A percentile compares a stretch with the other conserved stretches of the same genome.
Evolutionary conservation across 2,113 vertebrate genomes (phyloP).

Genomic region (Haemorhous mexicanus): DNA sequence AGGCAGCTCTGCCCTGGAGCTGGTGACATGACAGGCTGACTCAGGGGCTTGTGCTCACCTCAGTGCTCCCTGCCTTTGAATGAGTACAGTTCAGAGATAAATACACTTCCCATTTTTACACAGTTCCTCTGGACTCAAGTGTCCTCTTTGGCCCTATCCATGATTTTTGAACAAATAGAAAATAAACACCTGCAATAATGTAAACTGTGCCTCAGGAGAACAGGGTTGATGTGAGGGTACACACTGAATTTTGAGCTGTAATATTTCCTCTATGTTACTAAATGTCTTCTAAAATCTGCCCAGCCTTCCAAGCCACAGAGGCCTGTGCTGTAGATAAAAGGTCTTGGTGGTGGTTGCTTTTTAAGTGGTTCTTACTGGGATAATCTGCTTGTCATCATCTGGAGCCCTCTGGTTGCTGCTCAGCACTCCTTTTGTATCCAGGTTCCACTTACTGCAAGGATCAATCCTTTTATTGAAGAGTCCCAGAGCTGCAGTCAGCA

Average conservation of each 20-base stretch:
- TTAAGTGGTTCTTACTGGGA: not conserved
- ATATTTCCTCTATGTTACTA: not conserved
- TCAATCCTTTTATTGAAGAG: not conserved
- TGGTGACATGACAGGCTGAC: accelerated
- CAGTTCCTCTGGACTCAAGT: not conserved
- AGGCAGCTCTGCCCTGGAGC: not conserved
- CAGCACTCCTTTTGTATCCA: not conserved
- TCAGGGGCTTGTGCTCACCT: not conserved
- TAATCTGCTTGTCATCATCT: not conserved
- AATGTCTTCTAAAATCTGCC: not conserved
- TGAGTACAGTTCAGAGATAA: not conserved
- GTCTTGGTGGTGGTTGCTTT: not conserved
- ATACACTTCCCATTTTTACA: not conserved
- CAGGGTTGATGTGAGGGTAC: not conserved
- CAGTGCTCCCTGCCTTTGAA: not conserved
- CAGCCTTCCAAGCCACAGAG: not conserved
- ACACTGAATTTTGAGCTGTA: not conserved
- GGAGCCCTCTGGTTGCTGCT: not conserved
- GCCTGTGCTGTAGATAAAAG: not conserved
- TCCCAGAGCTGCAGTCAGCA: not conserved
- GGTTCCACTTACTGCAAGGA: not conserved
- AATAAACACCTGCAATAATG: not conserved
- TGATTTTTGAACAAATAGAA: not conserved
- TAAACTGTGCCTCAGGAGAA: not conserved
- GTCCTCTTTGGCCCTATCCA: not conserved